These are phyloP conservation scores for Blastomussa wellsi DNA, from an alignment of 92 coral and sea anemone species.

Conservation along the genomic window DNA sequence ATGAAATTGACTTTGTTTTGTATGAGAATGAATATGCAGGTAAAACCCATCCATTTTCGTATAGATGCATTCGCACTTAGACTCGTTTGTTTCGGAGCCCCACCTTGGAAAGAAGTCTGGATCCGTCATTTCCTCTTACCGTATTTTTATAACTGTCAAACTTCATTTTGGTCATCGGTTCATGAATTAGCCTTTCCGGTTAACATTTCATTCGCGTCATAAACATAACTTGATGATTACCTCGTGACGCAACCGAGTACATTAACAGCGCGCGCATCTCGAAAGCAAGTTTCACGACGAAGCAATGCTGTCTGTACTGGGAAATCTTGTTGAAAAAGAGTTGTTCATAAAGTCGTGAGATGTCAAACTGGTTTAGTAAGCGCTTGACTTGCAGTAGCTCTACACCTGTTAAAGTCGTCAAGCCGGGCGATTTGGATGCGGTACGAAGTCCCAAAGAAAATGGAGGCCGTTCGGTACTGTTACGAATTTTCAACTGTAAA, in stretches of 20 bases:
- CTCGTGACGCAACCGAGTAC: background rate
- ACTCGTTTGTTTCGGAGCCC: too few species aligned
- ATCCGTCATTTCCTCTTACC: background rate
- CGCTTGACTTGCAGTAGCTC: background rate
- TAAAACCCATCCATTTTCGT: too few species aligned
- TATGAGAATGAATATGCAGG: too few species aligned
- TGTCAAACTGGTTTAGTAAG: background rate
- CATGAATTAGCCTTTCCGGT: background rate
- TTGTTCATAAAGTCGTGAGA: background rate
- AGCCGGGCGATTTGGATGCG: slow-evolving; percentile 14
- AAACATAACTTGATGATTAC: background rate
- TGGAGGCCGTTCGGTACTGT: background rate
- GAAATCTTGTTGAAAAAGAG: background rate
- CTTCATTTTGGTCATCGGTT: background rate
- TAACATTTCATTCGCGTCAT: background rate
- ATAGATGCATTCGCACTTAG: too few species aligned
- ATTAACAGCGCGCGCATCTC: background rate
- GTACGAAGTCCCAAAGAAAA: background rate
- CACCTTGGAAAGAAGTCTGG: too few species aligned
- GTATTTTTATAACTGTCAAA: background rate
- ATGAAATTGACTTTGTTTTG: too few species aligned
- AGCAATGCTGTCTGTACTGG: background rate
- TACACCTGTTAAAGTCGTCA: slow-evolving; percentile 3
- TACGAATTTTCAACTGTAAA: background rate
- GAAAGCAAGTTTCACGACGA: too few species aligned